Percentiles rank a stretch among this genome's conserved stretches.
Conservation (phyloP, 2,888 invertebrate species). For the Aphidoletes aphidimyza region DNA sequence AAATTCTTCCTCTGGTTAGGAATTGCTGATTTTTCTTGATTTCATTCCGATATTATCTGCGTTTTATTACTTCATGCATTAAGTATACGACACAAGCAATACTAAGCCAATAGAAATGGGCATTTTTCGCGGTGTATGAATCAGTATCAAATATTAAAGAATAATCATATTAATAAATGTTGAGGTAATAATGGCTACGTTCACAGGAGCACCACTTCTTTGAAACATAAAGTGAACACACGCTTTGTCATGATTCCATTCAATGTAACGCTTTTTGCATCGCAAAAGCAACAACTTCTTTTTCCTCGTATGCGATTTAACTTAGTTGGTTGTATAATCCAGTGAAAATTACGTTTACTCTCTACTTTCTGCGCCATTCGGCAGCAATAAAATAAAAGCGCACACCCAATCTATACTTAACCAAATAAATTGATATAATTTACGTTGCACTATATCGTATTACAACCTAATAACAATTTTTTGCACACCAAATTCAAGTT, state of each 20-base stretch:
- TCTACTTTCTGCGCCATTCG: neutral
- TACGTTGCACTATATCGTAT: neutral
- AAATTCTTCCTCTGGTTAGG: neutral
- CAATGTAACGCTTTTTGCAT: neutral
- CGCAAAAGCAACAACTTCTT: neutral
- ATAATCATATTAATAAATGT: slow-evolving; percentile 10
- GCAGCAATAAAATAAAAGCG: neutral
- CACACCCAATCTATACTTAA: neutral
- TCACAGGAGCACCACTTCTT: neutral
- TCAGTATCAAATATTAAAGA: slow-evolving; percentile 5
- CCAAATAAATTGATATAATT: slow-evolving; percentile 7
- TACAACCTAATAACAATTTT: neutral
- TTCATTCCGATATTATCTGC: neutral
- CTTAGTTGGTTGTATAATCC: no score
- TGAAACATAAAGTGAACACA: neutral
- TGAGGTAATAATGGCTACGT: neutral
- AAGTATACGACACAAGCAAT: slow-evolving; percentile 10
- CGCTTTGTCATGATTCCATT: neutral
- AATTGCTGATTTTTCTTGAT: neutral
- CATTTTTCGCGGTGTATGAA: neutral
- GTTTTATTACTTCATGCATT: neutral
- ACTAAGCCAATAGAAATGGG: neutral
- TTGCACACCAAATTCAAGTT: neutral
- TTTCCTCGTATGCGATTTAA: neutral
- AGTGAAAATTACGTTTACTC: neutral